Evolutionary conservation across 2,113 vertebrate genomes (phyloP), one percentile per base, ranked within the genome.

Genomic region (Chloroceryle aenea): DNA sequence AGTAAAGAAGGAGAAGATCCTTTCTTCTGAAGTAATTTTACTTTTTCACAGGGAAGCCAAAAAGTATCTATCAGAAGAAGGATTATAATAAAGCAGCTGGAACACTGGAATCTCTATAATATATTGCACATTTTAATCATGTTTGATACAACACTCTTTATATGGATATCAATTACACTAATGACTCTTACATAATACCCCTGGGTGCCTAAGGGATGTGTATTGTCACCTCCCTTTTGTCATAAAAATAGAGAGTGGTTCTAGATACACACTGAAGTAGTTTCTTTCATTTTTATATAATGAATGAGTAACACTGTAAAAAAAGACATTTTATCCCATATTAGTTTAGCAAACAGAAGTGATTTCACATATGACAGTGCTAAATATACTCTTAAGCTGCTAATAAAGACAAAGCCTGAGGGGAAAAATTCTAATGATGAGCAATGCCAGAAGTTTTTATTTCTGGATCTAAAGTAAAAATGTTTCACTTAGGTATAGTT

Each of bases 331-430:
- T 98, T 98, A 97, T 95, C 85, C 93, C 95, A 92, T 98, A 98
- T 97, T 98, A 98, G 97, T 98, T 98, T 98, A 97, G 97, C 97
- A 98, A 98, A 97, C 93, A 98, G 97, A 97, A 98, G 90, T 97
- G 97, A 96, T 97, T 98, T 97, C 97, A 97, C 96, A 97, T 97
- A 97, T 97, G 98, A 98, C 98, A 97, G 97, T 97, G 97, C 96
- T 98, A 98, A 98, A 98, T 98, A 98, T 97, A 98, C 97, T 98
- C 95, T 98, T 97, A 98, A 98, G 97, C 98, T 98, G 96, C 97
- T 98, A 98, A 98, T 98, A 98, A 98, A 98, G 97, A 97, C 95
- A 96, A 97, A 97, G 97, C 97, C 97, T 95, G 45, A 78, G 26
- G 98, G 98, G 95, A 36, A 95, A 97, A 97, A 97, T 96, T 97